phyloP scores from a whole-genome alignment of 2,113 vertebrate species.

The Lagopus muta region DNA sequence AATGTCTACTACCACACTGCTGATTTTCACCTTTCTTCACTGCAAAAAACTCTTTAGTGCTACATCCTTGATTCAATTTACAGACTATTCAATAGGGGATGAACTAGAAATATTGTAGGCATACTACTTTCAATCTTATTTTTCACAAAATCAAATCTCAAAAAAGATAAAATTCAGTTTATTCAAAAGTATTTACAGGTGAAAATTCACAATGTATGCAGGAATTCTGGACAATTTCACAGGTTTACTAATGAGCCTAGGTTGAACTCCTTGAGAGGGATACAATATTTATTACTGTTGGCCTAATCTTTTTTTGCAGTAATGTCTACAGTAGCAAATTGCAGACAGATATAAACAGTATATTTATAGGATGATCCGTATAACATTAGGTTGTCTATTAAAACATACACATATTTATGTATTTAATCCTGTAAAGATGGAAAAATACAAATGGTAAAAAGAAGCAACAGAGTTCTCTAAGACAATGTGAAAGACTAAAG shows the following conservation, averaged over 20 bases:
- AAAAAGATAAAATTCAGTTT: neutral
- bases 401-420: neutral
- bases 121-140: neutral
- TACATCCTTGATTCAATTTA: neutral
- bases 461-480: neutral
- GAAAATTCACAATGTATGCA: neutral
- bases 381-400: neutral
- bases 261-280: neutral
- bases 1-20: neutral
- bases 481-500: neutral
- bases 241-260: neutral
- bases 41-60: neutral
- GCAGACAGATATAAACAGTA: accelerated
- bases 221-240: neutral
- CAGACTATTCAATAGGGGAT: neutral
- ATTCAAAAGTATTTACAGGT: neutral
- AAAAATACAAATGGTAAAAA: neutral
- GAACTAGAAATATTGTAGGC: neutral
- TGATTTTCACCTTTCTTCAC: neutral
- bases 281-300: neutral
- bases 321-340: neutral
- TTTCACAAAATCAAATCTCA: neutral
- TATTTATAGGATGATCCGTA: neutral
- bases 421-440: neutral
- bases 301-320: neutral